Evolutionary conservation across 2,797 vertebrate species (phyloP).

Genomic region (Tauraco hartlaubi): DNA sequence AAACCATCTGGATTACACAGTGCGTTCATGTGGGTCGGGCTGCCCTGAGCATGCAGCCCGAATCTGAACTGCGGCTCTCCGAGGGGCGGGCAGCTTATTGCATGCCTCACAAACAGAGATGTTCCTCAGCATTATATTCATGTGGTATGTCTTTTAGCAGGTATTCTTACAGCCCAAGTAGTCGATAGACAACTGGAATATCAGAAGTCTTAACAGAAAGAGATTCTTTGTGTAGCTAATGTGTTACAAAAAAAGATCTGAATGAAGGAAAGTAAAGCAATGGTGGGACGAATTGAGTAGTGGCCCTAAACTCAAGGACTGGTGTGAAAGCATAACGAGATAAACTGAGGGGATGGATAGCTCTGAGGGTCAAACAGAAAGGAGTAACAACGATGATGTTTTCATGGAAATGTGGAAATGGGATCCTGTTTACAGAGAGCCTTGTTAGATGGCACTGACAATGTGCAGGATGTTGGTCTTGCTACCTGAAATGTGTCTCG

Average conservation of each 20-base stretch:
- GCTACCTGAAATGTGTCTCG: not conserved
- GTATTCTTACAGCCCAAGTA: not conserved
- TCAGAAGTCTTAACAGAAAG: not conserved
- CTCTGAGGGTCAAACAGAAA: not conserved
- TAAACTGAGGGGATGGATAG: not conserved
- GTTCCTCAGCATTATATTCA: not conserved
- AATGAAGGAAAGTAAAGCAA: not conserved
- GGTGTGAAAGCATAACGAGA: not conserved
- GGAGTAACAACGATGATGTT: fast-evolving
- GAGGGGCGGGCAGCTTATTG: not conserved
- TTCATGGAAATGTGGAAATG: not conserved
- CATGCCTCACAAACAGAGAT: not conserved
- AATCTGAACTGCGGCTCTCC: not conserved
- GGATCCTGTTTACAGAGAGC: not conserved
- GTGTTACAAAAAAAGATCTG: not conserved
- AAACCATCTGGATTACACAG: not conserved
- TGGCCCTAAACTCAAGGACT: not conserved
- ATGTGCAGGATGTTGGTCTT: not conserved
- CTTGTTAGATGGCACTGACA: not conserved
- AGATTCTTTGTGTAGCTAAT: not conserved
- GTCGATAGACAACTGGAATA: not conserved
- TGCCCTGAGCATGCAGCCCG: not conserved
- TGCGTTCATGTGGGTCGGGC: not conserved
- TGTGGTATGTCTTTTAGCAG: not conserved
- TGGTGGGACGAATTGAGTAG: not conserved